Percentiles rank a stretch among this genome's conserved stretches.
Evolutionary conservation across 1,140 invertebrate species (phyloP).

Genomic region (Ceratina japonica): DNA sequence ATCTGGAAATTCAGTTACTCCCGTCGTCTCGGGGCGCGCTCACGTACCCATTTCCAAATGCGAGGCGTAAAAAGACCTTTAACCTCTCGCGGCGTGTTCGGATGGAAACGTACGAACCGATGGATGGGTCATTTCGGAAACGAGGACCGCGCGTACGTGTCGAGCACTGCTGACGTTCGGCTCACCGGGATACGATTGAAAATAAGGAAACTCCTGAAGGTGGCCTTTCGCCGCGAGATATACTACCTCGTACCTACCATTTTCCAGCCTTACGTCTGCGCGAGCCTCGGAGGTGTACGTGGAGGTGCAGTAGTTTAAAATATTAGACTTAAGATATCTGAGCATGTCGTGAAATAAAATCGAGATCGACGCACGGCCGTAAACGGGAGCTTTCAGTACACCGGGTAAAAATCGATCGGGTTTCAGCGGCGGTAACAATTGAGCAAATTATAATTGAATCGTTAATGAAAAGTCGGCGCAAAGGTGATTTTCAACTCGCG

Average conservation of each 20-base stretch:
- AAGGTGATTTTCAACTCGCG: background rate
- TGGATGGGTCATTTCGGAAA: constrained; percentile 44
- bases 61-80: constrained; percentile 29
- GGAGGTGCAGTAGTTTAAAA: no score
- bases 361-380: no score
- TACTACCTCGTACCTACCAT: no score
- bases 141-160: constrained; percentile 50
- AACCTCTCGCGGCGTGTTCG: background rate
- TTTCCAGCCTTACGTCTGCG: no score
- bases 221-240: constrained; percentile 2
- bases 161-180: constrained; percentile 36
- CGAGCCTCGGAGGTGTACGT: no score
- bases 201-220: constrained; percentile 56
- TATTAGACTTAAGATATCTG: no score
- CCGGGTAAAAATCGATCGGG: no score
- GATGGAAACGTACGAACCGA: constrained; percentile 24
- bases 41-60: background rate
- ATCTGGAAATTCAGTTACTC: constrained; percentile 21
- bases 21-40: background rate
- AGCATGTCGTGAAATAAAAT: no score
- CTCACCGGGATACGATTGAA: constrained; percentile 62
- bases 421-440: background rate
- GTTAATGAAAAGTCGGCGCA: background rate
- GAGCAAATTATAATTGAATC: constrained; percentile 34
- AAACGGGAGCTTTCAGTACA: background rate